Percentiles rank a stretch among this genome's conserved stretches.
These are phyloP conservation scores for Brachypalpus laphriformis DNA, from an alignment of 2,888 invertebrate genomes.

Conservation along the genomic window DNA sequence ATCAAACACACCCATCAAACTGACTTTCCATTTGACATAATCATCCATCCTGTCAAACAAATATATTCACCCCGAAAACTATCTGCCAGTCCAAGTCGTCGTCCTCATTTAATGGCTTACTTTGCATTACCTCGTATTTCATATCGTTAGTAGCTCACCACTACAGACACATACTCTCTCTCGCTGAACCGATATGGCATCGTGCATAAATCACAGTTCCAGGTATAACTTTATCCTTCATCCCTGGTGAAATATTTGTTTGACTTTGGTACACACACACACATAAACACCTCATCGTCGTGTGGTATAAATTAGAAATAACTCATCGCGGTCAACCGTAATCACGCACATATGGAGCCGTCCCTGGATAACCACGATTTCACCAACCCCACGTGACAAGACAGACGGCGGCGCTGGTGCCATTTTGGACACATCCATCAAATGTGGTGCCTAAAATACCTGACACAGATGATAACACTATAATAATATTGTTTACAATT, in stretches of 20 bases:
- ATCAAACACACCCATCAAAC: conserved; percentile 59
- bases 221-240: conserved; percentile 11
- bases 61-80: conserved; percentile 1
- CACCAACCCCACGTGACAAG: neutral
- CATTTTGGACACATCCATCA: conserved; percentile 31
- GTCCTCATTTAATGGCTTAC: conserved; percentile 5
- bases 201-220: conserved; percentile 42
- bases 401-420: neutral
- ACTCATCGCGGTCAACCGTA: conserved; percentile 44
- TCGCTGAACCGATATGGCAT: neutral
- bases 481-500: conserved; percentile 6
- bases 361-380: conserved; percentile 6
- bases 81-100: neutral
- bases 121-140: conserved; percentile 34
- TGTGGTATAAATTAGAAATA: conserved; percentile 61
- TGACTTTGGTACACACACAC: conserved; percentile 18
- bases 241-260: conserved; percentile 50
- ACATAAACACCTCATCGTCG: neutral
- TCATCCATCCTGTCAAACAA: conserved; percentile 42
- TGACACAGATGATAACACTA: conserved; percentile 1
- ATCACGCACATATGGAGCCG: conserved; percentile 44
- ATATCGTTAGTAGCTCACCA: conserved; percentile 1
- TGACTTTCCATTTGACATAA: conserved; percentile 47
- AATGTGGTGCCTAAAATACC: neutral
- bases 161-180: neutral